phyloP scores from a whole-genome alignment of 2,113 vertebrate species.

The Grallaria varia region DNA sequence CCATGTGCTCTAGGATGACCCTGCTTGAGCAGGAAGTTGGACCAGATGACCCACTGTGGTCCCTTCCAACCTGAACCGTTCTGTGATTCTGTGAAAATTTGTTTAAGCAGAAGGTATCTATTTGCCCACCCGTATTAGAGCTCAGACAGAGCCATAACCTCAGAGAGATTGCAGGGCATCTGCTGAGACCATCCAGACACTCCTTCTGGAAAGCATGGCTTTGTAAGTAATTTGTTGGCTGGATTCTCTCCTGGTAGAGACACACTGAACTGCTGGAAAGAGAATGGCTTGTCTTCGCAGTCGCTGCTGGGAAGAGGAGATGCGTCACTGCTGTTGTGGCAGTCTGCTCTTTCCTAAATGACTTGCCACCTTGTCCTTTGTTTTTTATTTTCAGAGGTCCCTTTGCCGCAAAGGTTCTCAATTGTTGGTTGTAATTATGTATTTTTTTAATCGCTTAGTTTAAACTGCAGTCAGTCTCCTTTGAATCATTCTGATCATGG shows the following conservation, averaged over 20 bases:
- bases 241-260: background rate
- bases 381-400: background rate
- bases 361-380: background rate
- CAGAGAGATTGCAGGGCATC: background rate
- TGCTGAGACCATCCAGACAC: background rate
- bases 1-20: background rate
- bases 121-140: background rate
- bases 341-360: background rate
- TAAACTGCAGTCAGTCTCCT: background rate
- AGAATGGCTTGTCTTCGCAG: background rate
- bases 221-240: background rate
- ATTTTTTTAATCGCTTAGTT: background rate
- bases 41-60: background rate
- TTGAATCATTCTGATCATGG: background rate
- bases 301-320: background rate
- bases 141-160: background rate
- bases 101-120: background rate
- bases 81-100: background rate
- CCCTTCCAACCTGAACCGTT: background rate
- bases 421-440: too few relatives aligned
- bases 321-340: fast-evolving
- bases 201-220: background rate
- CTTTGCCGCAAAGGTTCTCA: background rate
- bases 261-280: background rate
- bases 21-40: background rate